These are phyloP conservation scores for Heliangelus exortis DNA, from an alignment of 2,797 vertebrate species.

Conservation along the genomic window DNA sequence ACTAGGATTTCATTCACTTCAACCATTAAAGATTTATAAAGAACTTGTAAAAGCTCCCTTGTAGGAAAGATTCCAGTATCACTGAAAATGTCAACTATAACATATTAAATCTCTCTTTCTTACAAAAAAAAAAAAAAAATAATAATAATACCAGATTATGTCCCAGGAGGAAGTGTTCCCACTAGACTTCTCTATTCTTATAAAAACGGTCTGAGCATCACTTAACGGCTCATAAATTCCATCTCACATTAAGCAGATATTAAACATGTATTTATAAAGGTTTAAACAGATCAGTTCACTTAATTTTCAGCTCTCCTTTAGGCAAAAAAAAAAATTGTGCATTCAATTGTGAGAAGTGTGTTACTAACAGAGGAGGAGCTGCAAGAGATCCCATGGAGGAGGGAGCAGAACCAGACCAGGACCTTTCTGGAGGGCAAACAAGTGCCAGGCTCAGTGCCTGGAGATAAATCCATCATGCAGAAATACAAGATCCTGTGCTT, in stretches of 20 bases:
- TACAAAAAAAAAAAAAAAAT: constrained; percentile 64
- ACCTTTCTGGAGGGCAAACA: accelerated
- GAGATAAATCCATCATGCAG: not conserved
- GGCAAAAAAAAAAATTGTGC: not conserved
- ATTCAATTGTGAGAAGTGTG: not conserved
- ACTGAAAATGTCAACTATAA: constrained; percentile 44
- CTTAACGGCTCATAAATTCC: constrained; percentile 75
- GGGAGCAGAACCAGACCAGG: accelerated
- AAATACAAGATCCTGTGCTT: not conserved
- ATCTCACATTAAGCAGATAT: constrained; percentile 67
- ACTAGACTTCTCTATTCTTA: constrained; percentile 73
- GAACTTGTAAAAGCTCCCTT: constrained; percentile 21
- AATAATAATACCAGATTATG: constrained; percentile 70
- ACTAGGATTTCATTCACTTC: not conserved
- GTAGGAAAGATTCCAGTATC: constrained; percentile 43
- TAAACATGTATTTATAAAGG: constrained; percentile 74
- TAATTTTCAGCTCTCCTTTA: constrained; percentile 62
- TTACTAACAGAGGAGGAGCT: not conserved
- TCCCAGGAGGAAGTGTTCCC: constrained; percentile 76
- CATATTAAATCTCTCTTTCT: constrained; percentile 53
- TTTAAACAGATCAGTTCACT: constrained; percentile 69
- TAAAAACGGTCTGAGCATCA: constrained; percentile 51
- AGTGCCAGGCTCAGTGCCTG: no score
- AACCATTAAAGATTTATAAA: constrained; percentile 40
- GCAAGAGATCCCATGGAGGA: accelerated